Evolutionary conservation across 1,140 invertebrate genomes (phyloP), one percentile per base, ranked within the genome.

Genomic region (Euura lappo): DNA sequence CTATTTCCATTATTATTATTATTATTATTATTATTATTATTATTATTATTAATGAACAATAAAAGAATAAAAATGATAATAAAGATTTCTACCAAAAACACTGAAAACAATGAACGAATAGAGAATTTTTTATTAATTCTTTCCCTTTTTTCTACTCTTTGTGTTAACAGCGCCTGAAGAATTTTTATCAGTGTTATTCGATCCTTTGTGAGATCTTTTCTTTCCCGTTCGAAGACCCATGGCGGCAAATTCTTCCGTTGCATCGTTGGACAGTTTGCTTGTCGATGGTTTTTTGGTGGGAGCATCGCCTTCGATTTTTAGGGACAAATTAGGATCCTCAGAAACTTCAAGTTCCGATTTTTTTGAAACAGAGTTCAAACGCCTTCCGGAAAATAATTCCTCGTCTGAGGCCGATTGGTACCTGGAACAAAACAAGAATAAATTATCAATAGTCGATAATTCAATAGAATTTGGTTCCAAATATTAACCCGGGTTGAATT

Each of bases 401-500:
- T 82, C 83, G 46, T 83, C 81, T 68, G 81, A 79, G n/a, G 87
- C 78, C 45, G 82, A 83, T 82, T 90, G 90, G 79, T 90, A 90
- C 45, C 89, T 91, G 77, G 43, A 84, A 83, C 79, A 76, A 76
- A 76, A 72, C 28, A 28, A 28, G 28, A 28, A 28, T 28, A 28
- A 28, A 28, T 28, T 0, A 28, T 28, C 28, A 28, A 28, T 28
- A 28, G 28, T 28, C 28, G 28, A 28, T 28, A 1, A 28, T 1
- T 28, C 28, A 28, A 28, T 28, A 28, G 28, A 28, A 28, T 28
- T 28, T 28, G 44, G 65, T 47, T 10, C n/a, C 2, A 69, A 69
- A 69, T 72, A 76, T 75, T 83, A 81, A 92, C 90, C 91, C 90
- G 43, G 80, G 81, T 73, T 90, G 86, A 11, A 84, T 81, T 5